phyloP scores from a whole-genome alignment of 2,797 vertebrate genomes.

The Neomorphus geoffroyi region DNA sequence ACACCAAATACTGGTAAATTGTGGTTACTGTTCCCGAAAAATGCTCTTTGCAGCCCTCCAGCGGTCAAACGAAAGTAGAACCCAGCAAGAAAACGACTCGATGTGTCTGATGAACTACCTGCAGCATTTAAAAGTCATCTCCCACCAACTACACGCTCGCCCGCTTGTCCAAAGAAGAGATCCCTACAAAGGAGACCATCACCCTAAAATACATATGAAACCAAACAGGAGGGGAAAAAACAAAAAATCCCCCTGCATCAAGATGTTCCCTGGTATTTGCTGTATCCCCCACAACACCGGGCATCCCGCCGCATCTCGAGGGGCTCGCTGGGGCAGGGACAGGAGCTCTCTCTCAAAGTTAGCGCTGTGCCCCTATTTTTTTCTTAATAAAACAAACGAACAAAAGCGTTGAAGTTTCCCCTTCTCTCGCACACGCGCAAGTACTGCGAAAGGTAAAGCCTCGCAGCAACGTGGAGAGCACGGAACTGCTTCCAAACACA shows the following conservation, averaged over 20 bases:
- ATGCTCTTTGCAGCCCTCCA: slow-evolving; percentile 77
- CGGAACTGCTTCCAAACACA: accelerated
- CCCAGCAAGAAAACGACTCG: not conserved
- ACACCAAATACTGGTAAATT: not conserved
- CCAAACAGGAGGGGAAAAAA: not conserved
- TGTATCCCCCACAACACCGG: too few species aligned
- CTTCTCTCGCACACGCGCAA: too few species aligned
- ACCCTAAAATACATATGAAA: not conserved
- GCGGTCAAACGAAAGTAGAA: slow-evolving; percentile 39
- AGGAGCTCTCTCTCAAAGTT: not conserved
- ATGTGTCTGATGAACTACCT: not conserved
- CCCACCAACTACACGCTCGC: not conserved
- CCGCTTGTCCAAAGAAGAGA: not conserved
- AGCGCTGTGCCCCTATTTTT: accelerated
- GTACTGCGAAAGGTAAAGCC: not conserved
- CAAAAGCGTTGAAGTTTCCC: not conserved
- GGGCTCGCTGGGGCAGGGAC: accelerated
- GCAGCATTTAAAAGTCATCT: not conserved
- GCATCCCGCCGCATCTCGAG: not conserved
- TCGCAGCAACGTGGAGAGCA: not conserved
- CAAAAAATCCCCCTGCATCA: not conserved
- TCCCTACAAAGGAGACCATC: too few species aligned
- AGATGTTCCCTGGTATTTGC: accelerated
- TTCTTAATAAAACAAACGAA: not conserved
- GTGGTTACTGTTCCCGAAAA: not conserved